Conservation (phyloP, 2,797 vertebrate genomes). For the Otus scops region DNA sequence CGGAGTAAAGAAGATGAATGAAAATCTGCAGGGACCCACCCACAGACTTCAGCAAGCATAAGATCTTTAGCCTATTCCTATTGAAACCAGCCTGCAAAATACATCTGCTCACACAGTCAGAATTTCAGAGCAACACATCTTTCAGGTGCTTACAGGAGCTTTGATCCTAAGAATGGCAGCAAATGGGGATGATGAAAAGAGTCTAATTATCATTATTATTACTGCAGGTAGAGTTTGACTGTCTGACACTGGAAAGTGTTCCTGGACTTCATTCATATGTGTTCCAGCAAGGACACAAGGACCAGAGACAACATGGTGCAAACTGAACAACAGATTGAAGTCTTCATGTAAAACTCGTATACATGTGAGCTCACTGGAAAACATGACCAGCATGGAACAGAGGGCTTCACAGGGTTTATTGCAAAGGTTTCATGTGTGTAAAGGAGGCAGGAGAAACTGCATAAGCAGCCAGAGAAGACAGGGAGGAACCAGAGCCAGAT, state of each 20-base stretch:
- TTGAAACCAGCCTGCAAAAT: background rate
- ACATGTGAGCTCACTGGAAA: background rate
- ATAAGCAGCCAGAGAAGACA: background rate
- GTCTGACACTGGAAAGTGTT: background rate
- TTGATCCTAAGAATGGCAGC: background rate
- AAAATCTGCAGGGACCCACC: background rate
- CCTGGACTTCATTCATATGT: background rate
- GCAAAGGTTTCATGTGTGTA: background rate
- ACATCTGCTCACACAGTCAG: background rate
- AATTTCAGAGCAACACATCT: background rate
- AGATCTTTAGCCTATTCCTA: background rate
- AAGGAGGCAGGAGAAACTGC: background rate
- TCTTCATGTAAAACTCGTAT: background rate
- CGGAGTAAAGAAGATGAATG: background rate
- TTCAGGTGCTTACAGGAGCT: background rate
- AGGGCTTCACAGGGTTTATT: background rate
- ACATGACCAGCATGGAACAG: background rate
- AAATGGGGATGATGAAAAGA: background rate
- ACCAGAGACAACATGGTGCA: background rate
- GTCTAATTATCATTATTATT: background rate
- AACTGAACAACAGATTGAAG: background rate
- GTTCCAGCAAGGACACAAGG: background rate
- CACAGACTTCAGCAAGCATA: background rate
- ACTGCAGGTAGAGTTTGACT: background rate
- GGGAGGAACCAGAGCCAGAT: background rate